Conservation (phyloP, 2,888 invertebrate genomes). For the Sturmia bella region DNA sequence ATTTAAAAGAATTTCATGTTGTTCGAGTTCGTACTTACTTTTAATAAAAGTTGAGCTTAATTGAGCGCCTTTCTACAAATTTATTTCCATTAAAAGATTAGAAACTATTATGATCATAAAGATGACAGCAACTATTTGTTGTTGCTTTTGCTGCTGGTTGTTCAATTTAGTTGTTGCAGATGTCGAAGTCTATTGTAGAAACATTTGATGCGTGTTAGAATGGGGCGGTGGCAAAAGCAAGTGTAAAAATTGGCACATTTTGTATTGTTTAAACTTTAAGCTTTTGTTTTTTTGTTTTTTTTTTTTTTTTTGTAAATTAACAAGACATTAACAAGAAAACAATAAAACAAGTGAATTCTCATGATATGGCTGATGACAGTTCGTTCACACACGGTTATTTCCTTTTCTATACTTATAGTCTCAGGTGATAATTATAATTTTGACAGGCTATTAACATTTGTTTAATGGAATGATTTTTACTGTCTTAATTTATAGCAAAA, state of each 20-base stretch:
- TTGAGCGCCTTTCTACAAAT: constrained; percentile 63
- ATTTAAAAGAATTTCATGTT: constrained; percentile 1
- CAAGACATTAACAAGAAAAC: constrained; percentile 22
- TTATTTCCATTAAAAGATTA: constrained; percentile 51
- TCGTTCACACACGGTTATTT: constrained; percentile 26
- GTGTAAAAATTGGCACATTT: constrained; percentile 70
- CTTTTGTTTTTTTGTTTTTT: background rate
- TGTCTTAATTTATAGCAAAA: constrained; percentile 18
- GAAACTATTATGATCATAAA: constrained; percentile 32
- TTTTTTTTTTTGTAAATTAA: background rate
- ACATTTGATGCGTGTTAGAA: constrained; percentile 57
- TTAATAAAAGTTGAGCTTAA: constrained; percentile 67
- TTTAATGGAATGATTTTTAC: constrained; percentile 18
- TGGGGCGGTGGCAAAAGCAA: constrained; percentile 51
- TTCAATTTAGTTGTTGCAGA: constrained; percentile 31
- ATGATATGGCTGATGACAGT: constrained; percentile 26
- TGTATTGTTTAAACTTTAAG: constrained; percentile 17
- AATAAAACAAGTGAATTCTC: constrained; percentile 9
- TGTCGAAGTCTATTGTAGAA: constrained; percentile 17
- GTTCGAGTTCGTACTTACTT: constrained; percentile 61
- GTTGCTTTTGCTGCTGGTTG: constrained; percentile 23
- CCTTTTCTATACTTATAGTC: background rate
- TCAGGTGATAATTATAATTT: constrained; percentile 52
- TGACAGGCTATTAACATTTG: constrained; percentile 38
- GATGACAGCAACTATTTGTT: constrained; percentile 1